These are phyloP conservation scores for Poecilia picta DNA, from an alignment of 2,797 vertebrate species.

Conservation along the genomic window DNA sequence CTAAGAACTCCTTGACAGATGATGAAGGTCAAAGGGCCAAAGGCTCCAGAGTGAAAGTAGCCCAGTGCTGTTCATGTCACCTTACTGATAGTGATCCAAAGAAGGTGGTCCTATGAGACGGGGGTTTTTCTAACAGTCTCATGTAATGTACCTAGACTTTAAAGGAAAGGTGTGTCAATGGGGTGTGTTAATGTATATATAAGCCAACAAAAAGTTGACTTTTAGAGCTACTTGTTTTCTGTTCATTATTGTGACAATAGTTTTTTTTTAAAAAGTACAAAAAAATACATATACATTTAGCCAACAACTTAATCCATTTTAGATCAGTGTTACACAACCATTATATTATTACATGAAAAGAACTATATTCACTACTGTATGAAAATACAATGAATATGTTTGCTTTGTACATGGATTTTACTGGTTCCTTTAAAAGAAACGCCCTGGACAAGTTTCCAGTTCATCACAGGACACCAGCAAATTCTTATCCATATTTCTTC, in stretches of 20 bases:
- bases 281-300: neutral
- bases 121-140: neutral
- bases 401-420: neutral
- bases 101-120: neutral
- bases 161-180: neutral
- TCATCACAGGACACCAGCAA: neutral
- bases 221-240: neutral
- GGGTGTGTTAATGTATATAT: neutral
- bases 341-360: neutral
- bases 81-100: constrained; percentile 16
- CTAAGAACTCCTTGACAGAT: constrained; percentile 48
- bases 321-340: neutral
- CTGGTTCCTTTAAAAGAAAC: neutral
- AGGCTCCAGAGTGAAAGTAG: constrained; percentile 50
- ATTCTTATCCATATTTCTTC: neutral
- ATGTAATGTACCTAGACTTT: neutral
- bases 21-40: constrained; percentile 61
- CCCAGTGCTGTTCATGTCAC: constrained; percentile 6
- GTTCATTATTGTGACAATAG: neutral
- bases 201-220: neutral
- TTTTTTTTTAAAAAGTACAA: neutral
- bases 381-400: neutral
- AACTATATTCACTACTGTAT: neutral
- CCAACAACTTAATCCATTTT: neutral
- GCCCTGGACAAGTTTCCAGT: neutral